These are phyloP conservation scores for Xestoiulus laeticollis DNA, from an alignment of 2,888 invertebrate species.

Conservation along the genomic window DNA sequence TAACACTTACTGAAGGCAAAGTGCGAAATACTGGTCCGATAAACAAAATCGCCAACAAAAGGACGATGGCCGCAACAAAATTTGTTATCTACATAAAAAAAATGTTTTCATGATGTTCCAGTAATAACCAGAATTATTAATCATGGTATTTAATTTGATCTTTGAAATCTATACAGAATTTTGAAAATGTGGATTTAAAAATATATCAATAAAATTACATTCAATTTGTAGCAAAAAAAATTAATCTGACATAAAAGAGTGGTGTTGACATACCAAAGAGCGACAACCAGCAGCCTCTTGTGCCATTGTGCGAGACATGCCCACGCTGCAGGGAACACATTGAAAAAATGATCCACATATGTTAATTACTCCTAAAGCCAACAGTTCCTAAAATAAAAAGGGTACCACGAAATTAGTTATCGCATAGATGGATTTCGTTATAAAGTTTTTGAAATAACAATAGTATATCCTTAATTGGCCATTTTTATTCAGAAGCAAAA, in stretches of 20 bases:
- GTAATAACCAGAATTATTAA: no score
- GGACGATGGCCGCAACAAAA: slow-evolving; percentile 77
- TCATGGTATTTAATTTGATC: no score
- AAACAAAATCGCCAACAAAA: slow-evolving; percentile 83
- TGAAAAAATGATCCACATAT: slow-evolving; percentile 51
- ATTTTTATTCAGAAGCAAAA: neutral
- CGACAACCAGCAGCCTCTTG: slow-evolving; percentile 52
- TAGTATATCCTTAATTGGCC: neutral
- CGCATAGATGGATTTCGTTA: neutral
- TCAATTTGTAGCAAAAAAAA: neutral
- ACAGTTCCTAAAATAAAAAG: slow-evolving; percentile 50
- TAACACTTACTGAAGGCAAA: slow-evolving; percentile 75
- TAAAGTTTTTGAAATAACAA: neutral
- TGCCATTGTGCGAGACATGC: slow-evolving; percentile 50
- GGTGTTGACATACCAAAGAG: slow-evolving; percentile 25
- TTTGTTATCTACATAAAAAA: slow-evolving; percentile 74
- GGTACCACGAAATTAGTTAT: neutral
- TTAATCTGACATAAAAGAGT: neutral
- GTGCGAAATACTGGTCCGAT: slow-evolving; percentile 88
- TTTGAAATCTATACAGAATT: no score
- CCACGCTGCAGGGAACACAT: slow-evolving; percentile 48
- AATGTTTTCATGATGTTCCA: neutral
- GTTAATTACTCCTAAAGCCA: slow-evolving; percentile 51
- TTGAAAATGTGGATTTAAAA: no score
- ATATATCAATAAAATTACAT: no score